Base-by-base conservation (phyloP, 2,113 vertebrate genomes). In the Ceyx margarethae region DNA sequence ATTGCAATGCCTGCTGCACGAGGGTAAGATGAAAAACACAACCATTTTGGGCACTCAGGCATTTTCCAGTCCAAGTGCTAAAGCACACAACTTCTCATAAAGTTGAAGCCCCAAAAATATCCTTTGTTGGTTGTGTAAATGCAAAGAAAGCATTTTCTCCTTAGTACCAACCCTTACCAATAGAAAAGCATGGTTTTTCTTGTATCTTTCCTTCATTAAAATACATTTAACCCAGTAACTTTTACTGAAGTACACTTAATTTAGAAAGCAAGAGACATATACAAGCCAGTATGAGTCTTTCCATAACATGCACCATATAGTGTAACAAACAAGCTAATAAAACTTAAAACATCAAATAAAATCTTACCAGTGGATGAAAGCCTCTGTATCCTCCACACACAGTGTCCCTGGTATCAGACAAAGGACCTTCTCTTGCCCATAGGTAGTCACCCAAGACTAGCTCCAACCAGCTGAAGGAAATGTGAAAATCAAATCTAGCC, bases 231-330 rank as follows among this genome's bases (percentile, higher is more conserved):
- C 13, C 51, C 26, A 20, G 26, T 13, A 2, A 15, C 9, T 77
- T 79, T 72, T 72, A 31, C 17, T 28, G 9, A 60, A 2, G 4
- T 1, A 1, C 29, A 71, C 9, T 25, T 69, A 7, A 71, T n/a
- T 74, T 11, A 56, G 46, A 75, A 50, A 66, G 16, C 3, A 50
- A 81, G 85, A 71, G 3, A 19, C 51, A 64, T 5, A 48, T 0
- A 33, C 2, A 84, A 48, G 2, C 2, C 37, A 64, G 4, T 1
- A 43, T 1, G 19, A 54, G 23, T 17, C 57, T 78, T 54, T 22
- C 45, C 50, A 5, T 21, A 79, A 45, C 0, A 6, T 0, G 0
- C 3, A 64, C 3, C 15, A 43, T 6, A 25, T 6, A 54, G 1
- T 2, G 1, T 4, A 80, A 61, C 21, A 67, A 50, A 69, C 6